phyloP scores from a whole-genome alignment of 2,888 invertebrate genomes.

The Mythimna pallens region DNA sequence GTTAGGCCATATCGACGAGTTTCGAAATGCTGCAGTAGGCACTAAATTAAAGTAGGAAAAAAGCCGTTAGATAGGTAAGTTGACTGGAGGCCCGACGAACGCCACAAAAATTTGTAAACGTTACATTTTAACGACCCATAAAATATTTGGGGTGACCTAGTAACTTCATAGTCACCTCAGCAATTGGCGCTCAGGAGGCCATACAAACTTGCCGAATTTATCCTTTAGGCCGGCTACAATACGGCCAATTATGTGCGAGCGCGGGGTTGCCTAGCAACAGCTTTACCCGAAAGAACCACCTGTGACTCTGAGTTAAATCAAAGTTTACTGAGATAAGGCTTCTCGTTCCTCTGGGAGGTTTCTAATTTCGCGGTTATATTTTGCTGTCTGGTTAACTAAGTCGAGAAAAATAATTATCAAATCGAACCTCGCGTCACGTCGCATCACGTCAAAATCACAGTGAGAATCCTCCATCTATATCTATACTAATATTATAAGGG shows the following conservation, averaged over 20 bases:
- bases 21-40: too few species aligned
- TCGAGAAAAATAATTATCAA: neutral
- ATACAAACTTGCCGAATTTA: slow-evolving; percentile 38
- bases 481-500: too few species aligned
- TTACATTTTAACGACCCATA: neutral
- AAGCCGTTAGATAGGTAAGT: neutral
- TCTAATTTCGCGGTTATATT: neutral
- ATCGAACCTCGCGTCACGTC: too few species aligned
- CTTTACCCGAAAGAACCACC: slow-evolving; percentile 23
- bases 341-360: neutral
- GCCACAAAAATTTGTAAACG: neutral
- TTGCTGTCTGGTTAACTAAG: slow-evolving; percentile 7
- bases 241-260: slow-evolving; percentile 48
- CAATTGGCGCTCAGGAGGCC: slow-evolving; percentile 23
- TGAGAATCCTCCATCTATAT: too few species aligned
- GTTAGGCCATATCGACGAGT: too few species aligned
- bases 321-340: slow-evolving; percentile 11
- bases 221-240: slow-evolving; percentile 48
- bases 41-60: neutral
- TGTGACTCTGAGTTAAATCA: slow-evolving; percentile 41
- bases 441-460: too few species aligned
- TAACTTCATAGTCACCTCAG: neutral
- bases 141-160: neutral
- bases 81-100: neutral
- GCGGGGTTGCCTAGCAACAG: slow-evolving; percentile 37